Percentiles rank a stretch among this genome's conserved stretches.
These are phyloP conservation scores for Euphonia xanthogaster DNA, from an alignment of 2,797 vertebrate species.

Conservation along the genomic window DNA sequence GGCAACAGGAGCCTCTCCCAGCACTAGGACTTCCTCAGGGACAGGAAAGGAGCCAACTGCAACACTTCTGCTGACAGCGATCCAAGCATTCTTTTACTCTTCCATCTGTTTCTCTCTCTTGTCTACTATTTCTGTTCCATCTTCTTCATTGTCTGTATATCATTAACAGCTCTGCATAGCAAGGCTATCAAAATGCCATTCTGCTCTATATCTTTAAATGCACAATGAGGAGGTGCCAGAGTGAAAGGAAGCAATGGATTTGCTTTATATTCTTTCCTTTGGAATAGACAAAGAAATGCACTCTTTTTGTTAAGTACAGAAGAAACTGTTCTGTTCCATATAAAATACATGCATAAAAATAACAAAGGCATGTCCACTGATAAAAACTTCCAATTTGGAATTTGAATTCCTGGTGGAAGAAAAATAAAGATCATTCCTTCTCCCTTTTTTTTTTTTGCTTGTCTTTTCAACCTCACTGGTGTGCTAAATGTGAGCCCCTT, in stretches of 20 bases:
- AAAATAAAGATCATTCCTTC: neutral
- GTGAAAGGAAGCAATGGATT: neutral
- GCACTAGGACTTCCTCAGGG: neutral
- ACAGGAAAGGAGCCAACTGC: constrained; percentile 39
- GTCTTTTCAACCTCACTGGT: neutral
- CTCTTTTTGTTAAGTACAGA: neutral
- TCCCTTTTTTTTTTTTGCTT: neutral
- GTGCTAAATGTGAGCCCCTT: neutral
- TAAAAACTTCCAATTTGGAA: neutral
- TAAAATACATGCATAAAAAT: neutral
- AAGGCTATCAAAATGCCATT: neutral
- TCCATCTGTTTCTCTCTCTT: constrained; percentile 52
- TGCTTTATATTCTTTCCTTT: neutral
- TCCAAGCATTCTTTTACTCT: constrained; percentile 55
- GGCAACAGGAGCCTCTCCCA: constrained; percentile 1
- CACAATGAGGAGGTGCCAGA: neutral
- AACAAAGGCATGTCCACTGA: neutral
- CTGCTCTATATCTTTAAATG: neutral
- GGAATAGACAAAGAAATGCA: neutral
- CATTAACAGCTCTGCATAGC: neutral
- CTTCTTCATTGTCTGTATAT: neutral
- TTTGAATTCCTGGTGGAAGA: neutral
- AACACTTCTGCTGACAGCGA: constrained; percentile 17
- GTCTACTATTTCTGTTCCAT: neutral
- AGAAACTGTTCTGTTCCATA: neutral